phyloP scores from a whole-genome alignment of 2,113 vertebrate species.

The Motacilla alba region DNA sequence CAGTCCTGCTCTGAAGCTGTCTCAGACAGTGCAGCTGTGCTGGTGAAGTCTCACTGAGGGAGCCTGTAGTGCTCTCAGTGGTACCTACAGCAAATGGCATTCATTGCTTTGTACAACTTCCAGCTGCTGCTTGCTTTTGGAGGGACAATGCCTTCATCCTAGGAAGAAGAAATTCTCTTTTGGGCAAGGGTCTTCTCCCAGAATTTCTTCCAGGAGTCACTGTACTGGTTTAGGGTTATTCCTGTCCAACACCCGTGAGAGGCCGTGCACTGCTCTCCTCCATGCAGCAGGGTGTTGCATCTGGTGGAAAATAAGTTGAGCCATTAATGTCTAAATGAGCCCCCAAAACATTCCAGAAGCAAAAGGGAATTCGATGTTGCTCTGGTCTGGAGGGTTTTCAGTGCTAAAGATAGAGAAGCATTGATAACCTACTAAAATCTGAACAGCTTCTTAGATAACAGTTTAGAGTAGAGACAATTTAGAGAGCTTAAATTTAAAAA shows the following conservation, averaged over 20 bases:
- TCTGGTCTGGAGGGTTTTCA: neutral
- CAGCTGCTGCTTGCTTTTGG: neutral
- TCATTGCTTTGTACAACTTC: neutral
- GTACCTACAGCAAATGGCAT: accelerated
- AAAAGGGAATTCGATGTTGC: neutral
- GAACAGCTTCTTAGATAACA: neutral
- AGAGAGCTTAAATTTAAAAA: neutral
- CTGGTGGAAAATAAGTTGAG: neutral
- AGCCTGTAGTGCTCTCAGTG: too few species aligned
- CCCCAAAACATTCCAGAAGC: neutral
- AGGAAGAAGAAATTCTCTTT: neutral
- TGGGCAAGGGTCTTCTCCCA: neutral
- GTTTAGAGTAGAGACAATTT: neutral
- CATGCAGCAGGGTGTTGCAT: neutral
- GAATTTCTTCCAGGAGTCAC: neutral
- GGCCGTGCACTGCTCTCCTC: accelerated
- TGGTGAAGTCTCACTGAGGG: neutral
- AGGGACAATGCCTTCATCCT: neutral
- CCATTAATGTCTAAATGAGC: neutral
- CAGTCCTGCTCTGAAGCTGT: neutral
- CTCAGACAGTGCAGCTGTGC: accelerated
- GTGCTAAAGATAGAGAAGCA: neutral
- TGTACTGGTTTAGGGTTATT: neutral
- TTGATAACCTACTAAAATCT: neutral
- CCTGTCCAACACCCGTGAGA: neutral